Conservation (phyloP, 1,140 invertebrate species). For the Nasonia giraulti region DNA sequence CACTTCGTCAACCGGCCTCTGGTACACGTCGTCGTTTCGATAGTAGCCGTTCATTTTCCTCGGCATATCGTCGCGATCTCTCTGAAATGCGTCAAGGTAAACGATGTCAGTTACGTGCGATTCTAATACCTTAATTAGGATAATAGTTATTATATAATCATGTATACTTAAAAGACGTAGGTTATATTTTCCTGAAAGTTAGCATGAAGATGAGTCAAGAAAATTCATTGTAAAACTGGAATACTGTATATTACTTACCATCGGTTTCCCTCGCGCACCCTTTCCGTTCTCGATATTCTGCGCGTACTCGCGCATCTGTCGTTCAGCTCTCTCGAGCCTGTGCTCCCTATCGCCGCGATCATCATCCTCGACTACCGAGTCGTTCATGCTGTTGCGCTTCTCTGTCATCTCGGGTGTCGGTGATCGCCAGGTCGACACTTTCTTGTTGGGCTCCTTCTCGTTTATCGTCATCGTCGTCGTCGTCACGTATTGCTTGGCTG, state of each 20-base stretch:
- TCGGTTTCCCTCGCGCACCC: neutral
- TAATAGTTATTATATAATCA: too few relatives aligned
- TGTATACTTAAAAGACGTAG: too few relatives aligned
- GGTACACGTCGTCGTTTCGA: constrained; percentile 65
- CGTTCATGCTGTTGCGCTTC: constrained; percentile 37
- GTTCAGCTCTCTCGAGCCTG: constrained; percentile 55
- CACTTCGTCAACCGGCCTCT: constrained; percentile 68
- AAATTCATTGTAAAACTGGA: too few relatives aligned
- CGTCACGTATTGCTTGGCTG: constrained; percentile 50
- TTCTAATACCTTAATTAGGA: neutral
- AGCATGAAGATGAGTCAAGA: too few relatives aligned
- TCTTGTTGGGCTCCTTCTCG: constrained; percentile 54
- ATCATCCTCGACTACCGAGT: neutral
- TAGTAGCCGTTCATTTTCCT: constrained; percentile 58
- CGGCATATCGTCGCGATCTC: constrained; percentile 27
- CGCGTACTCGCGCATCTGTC: constrained; percentile 62
- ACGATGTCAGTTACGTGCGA: too few relatives aligned
- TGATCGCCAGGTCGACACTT: constrained; percentile 13
- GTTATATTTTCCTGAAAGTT: too few relatives aligned
- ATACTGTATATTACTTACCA: neutral
- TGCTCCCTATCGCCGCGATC: constrained; percentile 51
- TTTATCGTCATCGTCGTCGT: constrained; percentile 46
- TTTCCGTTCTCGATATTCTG: constrained; percentile 60
- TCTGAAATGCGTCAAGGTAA: neutral
- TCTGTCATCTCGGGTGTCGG: constrained; percentile 33